Percentiles rank a stretch among this genome's conserved stretches.
phyloP scores from a whole-genome alignment of 1,140 invertebrate species.

The Drosophila pseudoananassae region DNA sequence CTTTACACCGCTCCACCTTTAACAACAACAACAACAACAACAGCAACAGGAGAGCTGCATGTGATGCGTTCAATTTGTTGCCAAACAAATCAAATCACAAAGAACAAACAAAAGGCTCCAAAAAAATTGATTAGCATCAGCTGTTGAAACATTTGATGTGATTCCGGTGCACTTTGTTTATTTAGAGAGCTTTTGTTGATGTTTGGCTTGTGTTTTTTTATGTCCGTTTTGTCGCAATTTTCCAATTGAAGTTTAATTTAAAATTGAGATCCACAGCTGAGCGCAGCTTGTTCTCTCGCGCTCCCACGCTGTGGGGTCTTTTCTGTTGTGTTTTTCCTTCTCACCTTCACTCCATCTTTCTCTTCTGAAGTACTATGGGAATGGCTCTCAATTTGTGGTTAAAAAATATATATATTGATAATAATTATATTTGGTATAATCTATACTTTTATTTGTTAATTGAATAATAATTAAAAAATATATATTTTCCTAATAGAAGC shows the following conservation, averaged over 20 bases:
- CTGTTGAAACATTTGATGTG: constrained; percentile 69
- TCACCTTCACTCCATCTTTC: constrained; percentile 39
- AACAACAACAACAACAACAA: constrained; percentile 16
- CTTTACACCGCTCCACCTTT: constrained; percentile 52
- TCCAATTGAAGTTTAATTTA: constrained; percentile 65
- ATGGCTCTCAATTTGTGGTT: neutral
- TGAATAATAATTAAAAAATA: too few species aligned
- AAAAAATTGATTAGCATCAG: constrained; percentile 72
- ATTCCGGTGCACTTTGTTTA: constrained; percentile 56
- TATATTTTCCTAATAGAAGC: too few species aligned
- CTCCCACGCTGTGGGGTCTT: constrained; percentile 30
- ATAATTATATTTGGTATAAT: too few species aligned
- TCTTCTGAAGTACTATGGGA: neutral
- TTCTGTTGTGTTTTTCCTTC: constrained; percentile 22
- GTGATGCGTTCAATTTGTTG: constrained; percentile 78
- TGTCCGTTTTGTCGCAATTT: constrained; percentile 52
- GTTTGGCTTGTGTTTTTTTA: constrained; percentile 65
- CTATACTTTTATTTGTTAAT: too few species aligned
- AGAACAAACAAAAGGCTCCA: constrained; percentile 47
- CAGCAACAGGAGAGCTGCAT: constrained; percentile 32
- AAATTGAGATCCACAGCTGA: constrained; percentile 55
- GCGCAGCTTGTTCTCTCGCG: constrained; percentile 37
- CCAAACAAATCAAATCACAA: constrained; percentile 68
- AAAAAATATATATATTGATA: neutral
- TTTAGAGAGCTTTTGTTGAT: constrained; percentile 56